Percentiles rank a stretch among this genome's conserved stretches.
phyloP scores from a whole-genome alignment of 2,797 vertebrate genomes.

The Mareca penelope region DNA sequence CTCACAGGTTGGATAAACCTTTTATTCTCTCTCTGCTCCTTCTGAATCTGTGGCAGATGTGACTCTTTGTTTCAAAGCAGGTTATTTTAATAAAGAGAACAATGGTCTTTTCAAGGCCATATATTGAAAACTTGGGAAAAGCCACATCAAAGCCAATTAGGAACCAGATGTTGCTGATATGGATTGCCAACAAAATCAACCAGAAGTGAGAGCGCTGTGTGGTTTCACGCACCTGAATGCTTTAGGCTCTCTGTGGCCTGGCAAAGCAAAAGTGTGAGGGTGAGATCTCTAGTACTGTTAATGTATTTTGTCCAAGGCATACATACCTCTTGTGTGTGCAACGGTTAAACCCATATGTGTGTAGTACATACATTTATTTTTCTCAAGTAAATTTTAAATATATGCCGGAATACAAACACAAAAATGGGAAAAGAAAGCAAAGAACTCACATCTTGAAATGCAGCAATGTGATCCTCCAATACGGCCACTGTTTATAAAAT shows the following conservation, averaged over 20 bases:
- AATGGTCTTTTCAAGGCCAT: neutral
- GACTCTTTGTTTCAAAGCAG: neutral
- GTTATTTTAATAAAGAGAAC: constrained; percentile 21
- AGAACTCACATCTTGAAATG: neutral
- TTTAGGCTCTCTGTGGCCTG: neutral
- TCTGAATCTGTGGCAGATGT: neutral
- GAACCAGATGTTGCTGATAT: neutral
- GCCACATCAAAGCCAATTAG: neutral
- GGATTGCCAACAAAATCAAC: neutral
- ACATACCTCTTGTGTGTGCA: neutral
- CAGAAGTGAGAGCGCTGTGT: neutral
- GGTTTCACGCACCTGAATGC: neutral
- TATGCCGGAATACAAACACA: neutral
- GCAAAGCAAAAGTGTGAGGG: neutral
- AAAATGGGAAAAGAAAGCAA: neutral
- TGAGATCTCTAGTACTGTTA: neutral
- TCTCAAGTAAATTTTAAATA: neutral
- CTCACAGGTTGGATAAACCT: neutral
- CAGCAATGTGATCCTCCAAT: neutral
- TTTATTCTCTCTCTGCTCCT: neutral
- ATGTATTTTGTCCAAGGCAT: neutral
- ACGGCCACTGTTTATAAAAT: neutral
- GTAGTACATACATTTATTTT: neutral
- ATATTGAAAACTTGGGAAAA: neutral
- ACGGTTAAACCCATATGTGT: neutral